Evolutionary conservation across 2,113 vertebrate genomes (phyloP).

Genomic region (Gymnocephalus cernua): DNA sequence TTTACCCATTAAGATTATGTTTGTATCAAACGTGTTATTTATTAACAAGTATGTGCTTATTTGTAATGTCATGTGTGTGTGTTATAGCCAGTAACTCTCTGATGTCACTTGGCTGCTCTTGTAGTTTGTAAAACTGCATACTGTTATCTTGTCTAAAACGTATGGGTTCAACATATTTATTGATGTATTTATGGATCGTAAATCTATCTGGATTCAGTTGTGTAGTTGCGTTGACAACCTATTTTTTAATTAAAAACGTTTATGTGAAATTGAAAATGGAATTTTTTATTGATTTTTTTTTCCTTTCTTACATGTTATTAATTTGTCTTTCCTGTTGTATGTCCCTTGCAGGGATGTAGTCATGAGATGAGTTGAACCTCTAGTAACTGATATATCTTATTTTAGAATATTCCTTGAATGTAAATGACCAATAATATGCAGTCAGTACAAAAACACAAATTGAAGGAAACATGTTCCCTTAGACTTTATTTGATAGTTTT

Average conservation of each 20-base stretch:
- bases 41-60: background rate
- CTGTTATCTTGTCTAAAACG: background rate
- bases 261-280: background rate
- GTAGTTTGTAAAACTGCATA: background rate
- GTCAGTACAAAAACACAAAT: background rate
- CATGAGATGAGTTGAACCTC: background rate
- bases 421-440: background rate
- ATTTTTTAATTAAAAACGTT: slow-evolving; percentile 12
- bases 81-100: background rate
- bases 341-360: background rate
- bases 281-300: slow-evolving; percentile 10
- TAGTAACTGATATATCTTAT: background rate
- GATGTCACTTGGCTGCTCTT: background rate
- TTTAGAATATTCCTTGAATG: background rate
- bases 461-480: background rate
- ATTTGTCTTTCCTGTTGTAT: background rate
- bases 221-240: background rate
- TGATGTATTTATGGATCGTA: slow-evolving; percentile 48
- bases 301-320: background rate
- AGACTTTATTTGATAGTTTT: background rate
- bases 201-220: background rate
- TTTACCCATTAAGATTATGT: slow-evolving; percentile 15
- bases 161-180: slow-evolving; percentile 51
- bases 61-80: background rate
- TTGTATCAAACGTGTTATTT: slow-evolving; percentile 74